Conservation (phyloP, 2,797 vertebrate genomes). For the Carcharodon carcharias region DNA sequence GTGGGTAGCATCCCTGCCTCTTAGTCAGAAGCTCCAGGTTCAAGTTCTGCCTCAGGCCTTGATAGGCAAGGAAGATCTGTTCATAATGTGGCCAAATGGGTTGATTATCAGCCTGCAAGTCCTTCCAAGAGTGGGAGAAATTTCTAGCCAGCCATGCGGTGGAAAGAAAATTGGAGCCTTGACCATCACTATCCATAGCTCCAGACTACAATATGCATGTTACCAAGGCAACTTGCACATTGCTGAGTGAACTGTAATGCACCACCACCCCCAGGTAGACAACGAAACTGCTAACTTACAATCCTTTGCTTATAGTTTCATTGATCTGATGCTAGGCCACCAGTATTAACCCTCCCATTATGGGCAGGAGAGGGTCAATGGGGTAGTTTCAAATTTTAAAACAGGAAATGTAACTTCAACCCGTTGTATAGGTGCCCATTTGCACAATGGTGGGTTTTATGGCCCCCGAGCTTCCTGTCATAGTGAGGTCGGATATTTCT, state of each 20-base stretch:
- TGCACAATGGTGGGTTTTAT: too few species aligned
- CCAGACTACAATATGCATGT: background rate
- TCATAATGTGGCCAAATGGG: background rate
- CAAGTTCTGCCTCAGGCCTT: background rate
- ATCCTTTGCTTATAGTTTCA: background rate
- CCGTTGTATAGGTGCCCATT: too few species aligned
- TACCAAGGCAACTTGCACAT: background rate
- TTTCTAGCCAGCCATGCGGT: background rate
- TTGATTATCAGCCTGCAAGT: background rate
- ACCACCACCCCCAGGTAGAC: background rate
- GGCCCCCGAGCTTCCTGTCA: background rate
- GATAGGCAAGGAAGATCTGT: background rate
- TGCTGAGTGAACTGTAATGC: background rate
- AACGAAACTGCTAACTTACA: background rate
- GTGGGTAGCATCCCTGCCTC: background rate
- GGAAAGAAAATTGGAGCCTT: background rate
- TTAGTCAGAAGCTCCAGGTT: background rate
- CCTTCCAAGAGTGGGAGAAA: background rate
- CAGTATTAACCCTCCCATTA: background rate
- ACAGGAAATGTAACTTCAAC: background rate
- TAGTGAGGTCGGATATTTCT: background rate
- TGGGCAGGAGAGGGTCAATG: background rate
- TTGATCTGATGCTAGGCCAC: background rate
- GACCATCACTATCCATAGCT: background rate
- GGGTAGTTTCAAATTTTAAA: background rate